Evolutionary conservation across 2,888 invertebrate genomes (phyloP).

Genomic region (Ligdia adustata): DNA sequence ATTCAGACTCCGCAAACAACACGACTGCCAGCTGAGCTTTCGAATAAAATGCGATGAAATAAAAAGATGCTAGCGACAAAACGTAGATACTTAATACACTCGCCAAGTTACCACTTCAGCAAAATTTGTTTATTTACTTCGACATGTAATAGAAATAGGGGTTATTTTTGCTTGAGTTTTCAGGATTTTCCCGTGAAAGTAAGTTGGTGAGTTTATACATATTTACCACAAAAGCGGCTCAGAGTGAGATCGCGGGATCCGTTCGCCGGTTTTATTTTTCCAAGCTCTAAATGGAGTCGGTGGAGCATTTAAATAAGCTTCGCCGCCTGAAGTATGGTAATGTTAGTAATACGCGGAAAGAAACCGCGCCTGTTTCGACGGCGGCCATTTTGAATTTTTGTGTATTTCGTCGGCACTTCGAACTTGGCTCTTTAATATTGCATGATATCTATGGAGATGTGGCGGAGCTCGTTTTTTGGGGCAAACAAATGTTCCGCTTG

Average conservation of each 20-base stretch:
- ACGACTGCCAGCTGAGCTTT: slow-evolving; percentile 77
- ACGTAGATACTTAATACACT: slow-evolving; percentile 74
- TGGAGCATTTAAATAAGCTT: slow-evolving; percentile 84
- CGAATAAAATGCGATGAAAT: slow-evolving; percentile 81
- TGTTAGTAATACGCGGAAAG: slow-evolving; percentile 80
- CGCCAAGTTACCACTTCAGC: slow-evolving; percentile 44
- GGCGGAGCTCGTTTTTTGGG: slow-evolving; percentile 17
- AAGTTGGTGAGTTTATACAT: slow-evolving; percentile 76
- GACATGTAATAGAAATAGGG: slow-evolving; percentile 41
- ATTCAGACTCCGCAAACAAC: slow-evolving; percentile 71
- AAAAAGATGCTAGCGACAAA: slow-evolving; percentile 79
- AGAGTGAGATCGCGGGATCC: slow-evolving; percentile 80
- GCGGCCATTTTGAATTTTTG: slow-evolving; percentile 76
- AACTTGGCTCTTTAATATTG: slow-evolving; percentile 44
- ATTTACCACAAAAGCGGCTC: slow-evolving; percentile 84
- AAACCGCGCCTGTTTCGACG: slow-evolving; percentile 67
- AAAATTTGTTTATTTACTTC: slow-evolving; percentile 23
- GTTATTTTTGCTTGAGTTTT: slow-evolving; percentile 37
- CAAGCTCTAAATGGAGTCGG: slow-evolving; percentile 84
- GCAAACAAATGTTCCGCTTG: slow-evolving; percentile 21
- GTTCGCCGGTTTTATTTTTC: slow-evolving; percentile 81
- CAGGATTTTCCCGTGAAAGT: slow-evolving; percentile 34
- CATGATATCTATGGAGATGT: slow-evolving; percentile 34
- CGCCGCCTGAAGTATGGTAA: slow-evolving; percentile 82
- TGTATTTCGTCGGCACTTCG: slow-evolving; percentile 48